Conservation (phyloP, 1,140 invertebrate genomes). For the Drosophila eugracilis region DNA sequence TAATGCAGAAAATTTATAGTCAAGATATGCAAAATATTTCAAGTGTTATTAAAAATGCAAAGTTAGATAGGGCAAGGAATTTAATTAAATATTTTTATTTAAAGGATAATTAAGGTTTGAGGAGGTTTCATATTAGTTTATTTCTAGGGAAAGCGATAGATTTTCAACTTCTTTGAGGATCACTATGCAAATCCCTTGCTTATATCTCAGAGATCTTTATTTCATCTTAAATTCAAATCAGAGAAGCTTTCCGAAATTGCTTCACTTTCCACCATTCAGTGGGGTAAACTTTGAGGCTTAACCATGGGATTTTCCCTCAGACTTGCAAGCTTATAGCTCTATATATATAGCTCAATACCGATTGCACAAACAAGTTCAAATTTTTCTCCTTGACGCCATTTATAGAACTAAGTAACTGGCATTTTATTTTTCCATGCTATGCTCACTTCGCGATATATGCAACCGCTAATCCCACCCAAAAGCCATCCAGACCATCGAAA, state of each 20-base stretch:
- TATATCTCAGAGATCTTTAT: conserved; percentile 6
- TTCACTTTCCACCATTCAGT: conserved; percentile 17
- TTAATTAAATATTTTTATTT: not conserved
- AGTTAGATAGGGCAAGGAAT: not conserved
- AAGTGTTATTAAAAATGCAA: conserved; percentile 2
- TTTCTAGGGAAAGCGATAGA: no score
- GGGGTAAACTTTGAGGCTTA: conserved; percentile 37
- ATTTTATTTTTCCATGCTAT: conserved; percentile 66
- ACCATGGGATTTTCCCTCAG: not conserved
- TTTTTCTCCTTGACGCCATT: conserved; percentile 48
- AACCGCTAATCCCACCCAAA: conserved; percentile 54
- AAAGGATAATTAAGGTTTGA: not conserved
- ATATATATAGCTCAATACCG: conserved; percentile 11
- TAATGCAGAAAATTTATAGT: conserved; percentile 36
- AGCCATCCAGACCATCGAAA: conserved; percentile 5
- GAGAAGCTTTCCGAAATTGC: conserved; percentile 17
- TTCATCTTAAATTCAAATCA: conserved; percentile 29
- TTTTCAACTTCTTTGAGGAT: no score
- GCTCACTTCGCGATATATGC: conserved; percentile 60
- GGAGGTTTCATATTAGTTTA: not conserved
- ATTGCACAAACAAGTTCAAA: conserved; percentile 43
- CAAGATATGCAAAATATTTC: conserved; percentile 30
- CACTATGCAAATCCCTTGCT: conserved; percentile 22
- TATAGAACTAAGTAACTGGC: conserved; percentile 75
- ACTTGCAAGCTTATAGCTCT: conserved; percentile 3